phyloP scores from a whole-genome alignment of 1,140 invertebrate species.

The Ips typographus region DNA sequence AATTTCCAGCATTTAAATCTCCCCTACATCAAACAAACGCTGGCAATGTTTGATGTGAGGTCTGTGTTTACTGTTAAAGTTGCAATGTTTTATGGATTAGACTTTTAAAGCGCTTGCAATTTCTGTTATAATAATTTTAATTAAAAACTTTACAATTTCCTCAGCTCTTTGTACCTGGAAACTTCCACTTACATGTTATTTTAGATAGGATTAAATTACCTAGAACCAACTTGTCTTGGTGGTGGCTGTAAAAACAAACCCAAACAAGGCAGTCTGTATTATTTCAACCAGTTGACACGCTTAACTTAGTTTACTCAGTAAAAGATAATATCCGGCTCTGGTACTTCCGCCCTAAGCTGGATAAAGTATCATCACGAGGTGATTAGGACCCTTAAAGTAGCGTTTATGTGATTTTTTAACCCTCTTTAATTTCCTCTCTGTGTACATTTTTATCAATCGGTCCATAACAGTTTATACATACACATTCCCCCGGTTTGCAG shows the following conservation, averaged over 20 bases:
- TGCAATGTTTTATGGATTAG: too few relatives aligned
- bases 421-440: neutral
- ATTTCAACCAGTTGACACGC: slow-evolving; percentile 1
- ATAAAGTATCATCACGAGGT: neutral
- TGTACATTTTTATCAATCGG: too few relatives aligned
- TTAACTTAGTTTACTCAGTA: slow-evolving; percentile 9
- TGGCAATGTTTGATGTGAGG: neutral
- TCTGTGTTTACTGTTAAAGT: neutral
- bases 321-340: slow-evolving; percentile 14
- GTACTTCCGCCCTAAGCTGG: slow-evolving; percentile 6
- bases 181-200: too few relatives aligned
- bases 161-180: too few relatives aligned
- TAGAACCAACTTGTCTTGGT: neutral
- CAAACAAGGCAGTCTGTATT: slow-evolving; percentile 8
- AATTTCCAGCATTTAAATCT: neutral
- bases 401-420: too few relatives aligned
- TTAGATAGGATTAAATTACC: too few relatives aligned
- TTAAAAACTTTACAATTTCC: too few relatives aligned
- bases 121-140: too few relatives aligned
- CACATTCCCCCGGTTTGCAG: too few relatives aligned
- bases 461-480: too few relatives aligned
- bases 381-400: neutral
- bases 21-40: neutral
- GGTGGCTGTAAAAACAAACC: neutral
- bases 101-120: too few relatives aligned